Evolutionary conservation across 2,113 vertebrate species (phyloP), one percentile per base, ranked within the genome.

Genomic region (Tympanuchus pallidicinctus): DNA sequence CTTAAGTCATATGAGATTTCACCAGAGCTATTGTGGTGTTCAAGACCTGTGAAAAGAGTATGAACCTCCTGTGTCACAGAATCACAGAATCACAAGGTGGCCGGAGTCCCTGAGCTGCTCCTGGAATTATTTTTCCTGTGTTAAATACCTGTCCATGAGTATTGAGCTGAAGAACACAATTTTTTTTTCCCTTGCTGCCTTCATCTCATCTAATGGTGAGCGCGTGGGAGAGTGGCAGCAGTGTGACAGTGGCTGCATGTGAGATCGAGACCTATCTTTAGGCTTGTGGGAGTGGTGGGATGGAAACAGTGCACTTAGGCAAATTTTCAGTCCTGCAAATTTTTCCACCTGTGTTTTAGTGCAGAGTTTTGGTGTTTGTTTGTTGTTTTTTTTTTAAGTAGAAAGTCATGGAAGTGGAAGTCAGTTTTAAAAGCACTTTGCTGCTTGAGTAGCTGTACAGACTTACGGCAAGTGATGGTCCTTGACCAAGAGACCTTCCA

Each of bases 111-210:
- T 34, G 19, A 47, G 10, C 30, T 82, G 45, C 42, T 86, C 5
- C 71, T 73, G 79, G 30, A 36, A 57, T 79, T 85, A 57, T 15
- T 86, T 48, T 91, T 30, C 32, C 43, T 72, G 6, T 13, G 14
- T 60, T 30, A 92, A 27, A 52, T 52, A 27, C 24, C 24, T 85
- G 52, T 82, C 32, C 27, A 28, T 4, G 4, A 12, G 3, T 17
- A 57, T 8, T 1, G 1, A 54, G 60, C 2, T 61, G 52, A 47
- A 82, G 78, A 34, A 0, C 7, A 52, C 21, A 0, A 4, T 4
- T 40, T 75, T 43, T 43, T 72, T 43, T 75, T 1, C 6, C 25
- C 7, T 72, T 87, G 13, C 52, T 91, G 43, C 50, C 54, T 61
- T 43, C 22, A 28, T 47, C 14, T 69, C n/a, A 59, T n/a, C 40